phyloP scores from a whole-genome alignment of 2,797 vertebrate species.

The Pagetopsis macropterus region DNA sequence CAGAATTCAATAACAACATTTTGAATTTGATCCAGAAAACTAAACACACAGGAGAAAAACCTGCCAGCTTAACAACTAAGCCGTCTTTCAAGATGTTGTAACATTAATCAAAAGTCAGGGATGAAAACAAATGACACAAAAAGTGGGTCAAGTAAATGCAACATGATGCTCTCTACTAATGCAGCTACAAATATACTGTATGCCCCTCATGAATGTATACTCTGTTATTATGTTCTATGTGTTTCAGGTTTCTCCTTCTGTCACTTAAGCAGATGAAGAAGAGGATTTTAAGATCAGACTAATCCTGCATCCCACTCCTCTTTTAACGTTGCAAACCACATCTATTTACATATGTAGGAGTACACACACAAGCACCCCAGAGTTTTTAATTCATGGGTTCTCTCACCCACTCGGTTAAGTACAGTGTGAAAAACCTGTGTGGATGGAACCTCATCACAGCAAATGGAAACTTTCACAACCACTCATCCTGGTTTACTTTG shows the following conservation, averaged over 20 bases:
- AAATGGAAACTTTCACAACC: conserved; percentile 43
- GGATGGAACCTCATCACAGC: background rate
- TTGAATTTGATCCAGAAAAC: background rate
- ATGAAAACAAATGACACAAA: conserved; percentile 8
- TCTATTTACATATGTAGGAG: conserved; percentile 9
- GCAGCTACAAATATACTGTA: background rate
- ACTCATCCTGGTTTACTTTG: conserved; percentile 21
- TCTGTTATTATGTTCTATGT: background rate
- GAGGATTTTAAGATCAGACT: conserved; percentile 20
- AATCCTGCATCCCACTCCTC: conserved; percentile 4
- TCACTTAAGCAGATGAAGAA: conserved; percentile 1
- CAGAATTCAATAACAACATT: background rate
- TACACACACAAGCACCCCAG: background rate
- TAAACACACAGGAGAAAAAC: background rate
- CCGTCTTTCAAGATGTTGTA: background rate
- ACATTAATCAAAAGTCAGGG: conserved; percentile 1
- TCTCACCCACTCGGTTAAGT: background rate
- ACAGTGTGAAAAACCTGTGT: background rate
- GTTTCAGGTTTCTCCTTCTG: conserved; percentile 4
- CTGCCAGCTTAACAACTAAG: no score
- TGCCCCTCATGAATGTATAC: background rate
- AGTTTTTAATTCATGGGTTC: background rate
- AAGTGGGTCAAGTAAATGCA: background rate
- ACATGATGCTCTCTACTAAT: background rate
- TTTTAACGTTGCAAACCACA: background rate